Evolutionary conservation across 1,140 invertebrate species (phyloP), one percentile per base, ranked within the genome.

Genomic region (Saccostrea cuccullata): DNA sequence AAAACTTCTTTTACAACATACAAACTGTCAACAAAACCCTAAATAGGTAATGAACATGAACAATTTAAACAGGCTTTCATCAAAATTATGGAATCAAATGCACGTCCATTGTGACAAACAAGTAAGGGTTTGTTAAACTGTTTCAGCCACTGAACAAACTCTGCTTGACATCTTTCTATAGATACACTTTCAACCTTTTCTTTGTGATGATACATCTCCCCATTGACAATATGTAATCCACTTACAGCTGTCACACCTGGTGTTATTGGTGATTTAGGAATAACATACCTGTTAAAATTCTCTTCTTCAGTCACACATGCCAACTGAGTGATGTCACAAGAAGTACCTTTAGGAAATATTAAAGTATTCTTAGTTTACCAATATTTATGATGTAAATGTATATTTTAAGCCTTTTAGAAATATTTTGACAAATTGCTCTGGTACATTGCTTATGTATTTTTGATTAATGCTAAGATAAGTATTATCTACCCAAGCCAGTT

Each of bases 91-190:
- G 47, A 6, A 47, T 47, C 47, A 9, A 47, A 47, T 47, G 47
- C 47, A 6, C 1, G 47, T 47, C 47, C 47, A 47, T 47, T 47
- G 47, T 47, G 47, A 47, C 60, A 64, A 6, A 64, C 60, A 17
- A n/a, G 60, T 15, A 84, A 26, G 55, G 70, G 58, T 47, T 64
- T 84, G 2, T 40, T 30, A 84, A 70, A 40, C 9, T 67, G 15
- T n/a, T 67, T 26, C 20, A 87, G 55, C 86, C 86, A 87, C n/a
- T 26, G 55, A 0, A 30, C 13, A 30, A 87, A 87, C 17, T 77
- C 55, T 55, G 17, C 23, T n/a, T 84, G 13, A 4, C n/a, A 40
- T 17, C 82, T 23, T 17, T 84, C 0, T 0, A 87, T 13, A n/a
- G 55, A 64, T 20, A 47, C 5, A 47, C 47, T 9, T 47, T 47